Percentiles rank a stretch among this genome's conserved stretches.
These are phyloP conservation scores for Lycaena phlaeas DNA, from an alignment of 2,888 invertebrate species.

Conservation along the genomic window DNA sequence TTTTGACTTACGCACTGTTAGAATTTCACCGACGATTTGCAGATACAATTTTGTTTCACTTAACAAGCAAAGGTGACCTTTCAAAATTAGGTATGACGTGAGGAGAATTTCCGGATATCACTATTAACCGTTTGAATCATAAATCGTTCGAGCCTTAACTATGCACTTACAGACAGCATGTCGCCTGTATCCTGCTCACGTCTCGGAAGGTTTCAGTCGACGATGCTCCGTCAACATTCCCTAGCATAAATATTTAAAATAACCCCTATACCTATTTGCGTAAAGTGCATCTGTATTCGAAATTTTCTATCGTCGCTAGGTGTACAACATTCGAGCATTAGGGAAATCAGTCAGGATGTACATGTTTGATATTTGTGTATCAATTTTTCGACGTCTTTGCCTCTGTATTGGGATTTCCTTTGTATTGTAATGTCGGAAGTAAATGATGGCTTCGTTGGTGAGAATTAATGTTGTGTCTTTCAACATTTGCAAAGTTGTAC, in stretches of 20 bases:
- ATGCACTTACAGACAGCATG: conserved; percentile 3
- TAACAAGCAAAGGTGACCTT: no score
- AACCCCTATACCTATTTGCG: background rate
- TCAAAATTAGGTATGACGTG: no score
- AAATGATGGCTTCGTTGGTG: no score
- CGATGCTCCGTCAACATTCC: conserved; percentile 22
- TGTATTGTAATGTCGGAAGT: background rate
- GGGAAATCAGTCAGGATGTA: conserved; percentile 16
- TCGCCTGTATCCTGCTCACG: conserved; percentile 20
- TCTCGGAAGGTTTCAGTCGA: conserved; percentile 18
- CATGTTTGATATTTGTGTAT: conserved; percentile 8
- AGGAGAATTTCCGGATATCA: no score
- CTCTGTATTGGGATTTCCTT: background rate
- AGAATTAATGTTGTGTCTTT: no score
- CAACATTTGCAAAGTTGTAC: no score
- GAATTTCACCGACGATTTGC: no score
- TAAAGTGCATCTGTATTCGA: background rate
- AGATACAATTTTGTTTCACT: no score
- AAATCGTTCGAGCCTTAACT: conserved; percentile 10
- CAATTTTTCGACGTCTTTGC: conserved; percentile 4
- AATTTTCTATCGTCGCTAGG: background rate
- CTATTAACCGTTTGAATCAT: no score
- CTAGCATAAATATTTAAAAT: conserved; percentile 10
- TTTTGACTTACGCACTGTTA: no score
- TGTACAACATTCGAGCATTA: conserved; percentile 15